A percentile compares a stretch with the other conserved stretches of the same genome.
Evolutionary conservation across 2,888 invertebrate genomes (phyloP).

Genomic region (Thymelicus acteon): DNA sequence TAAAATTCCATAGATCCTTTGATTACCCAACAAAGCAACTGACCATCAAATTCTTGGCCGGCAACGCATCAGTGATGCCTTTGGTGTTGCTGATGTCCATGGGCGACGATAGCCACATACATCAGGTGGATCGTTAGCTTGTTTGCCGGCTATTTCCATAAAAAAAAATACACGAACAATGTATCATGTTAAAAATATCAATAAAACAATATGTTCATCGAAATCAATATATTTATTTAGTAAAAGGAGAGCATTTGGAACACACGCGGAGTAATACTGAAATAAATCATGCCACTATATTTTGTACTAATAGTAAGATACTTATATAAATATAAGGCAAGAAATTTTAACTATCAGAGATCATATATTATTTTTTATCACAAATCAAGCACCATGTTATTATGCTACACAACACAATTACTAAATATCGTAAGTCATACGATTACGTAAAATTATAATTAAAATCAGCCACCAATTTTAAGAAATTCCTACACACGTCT

Average conservation of each 20-base stretch:
- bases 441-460: neutral
- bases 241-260: conserved; percentile 63
- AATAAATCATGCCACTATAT: conserved; percentile 56
- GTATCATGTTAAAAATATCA: neutral
- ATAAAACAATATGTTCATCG: conserved; percentile 32
- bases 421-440: conserved; percentile 5
- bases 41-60: too few relatives aligned
- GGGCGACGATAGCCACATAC: too few relatives aligned
- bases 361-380: conserved; percentile 45
- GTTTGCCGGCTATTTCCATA: too few relatives aligned
- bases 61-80: too few relatives aligned
- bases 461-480: neutral
- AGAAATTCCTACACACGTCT: neutral
- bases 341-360: conserved; percentile 50
- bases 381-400: conserved; percentile 45
- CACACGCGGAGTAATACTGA: conserved; percentile 67
- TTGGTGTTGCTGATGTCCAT: too few relatives aligned
- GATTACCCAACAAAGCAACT: too few relatives aligned
- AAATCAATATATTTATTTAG: conserved; percentile 46
- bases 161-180: too few relatives aligned
- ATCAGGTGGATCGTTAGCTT: too few relatives aligned
- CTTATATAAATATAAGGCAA: conserved; percentile 55
- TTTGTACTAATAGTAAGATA: conserved; percentile 51
- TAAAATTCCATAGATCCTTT: too few relatives aligned
- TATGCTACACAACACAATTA: conserved; percentile 12